phyloP scores from a whole-genome alignment of 2,888 invertebrate genomes.

The Sarcophaga caerulescens region DNA sequence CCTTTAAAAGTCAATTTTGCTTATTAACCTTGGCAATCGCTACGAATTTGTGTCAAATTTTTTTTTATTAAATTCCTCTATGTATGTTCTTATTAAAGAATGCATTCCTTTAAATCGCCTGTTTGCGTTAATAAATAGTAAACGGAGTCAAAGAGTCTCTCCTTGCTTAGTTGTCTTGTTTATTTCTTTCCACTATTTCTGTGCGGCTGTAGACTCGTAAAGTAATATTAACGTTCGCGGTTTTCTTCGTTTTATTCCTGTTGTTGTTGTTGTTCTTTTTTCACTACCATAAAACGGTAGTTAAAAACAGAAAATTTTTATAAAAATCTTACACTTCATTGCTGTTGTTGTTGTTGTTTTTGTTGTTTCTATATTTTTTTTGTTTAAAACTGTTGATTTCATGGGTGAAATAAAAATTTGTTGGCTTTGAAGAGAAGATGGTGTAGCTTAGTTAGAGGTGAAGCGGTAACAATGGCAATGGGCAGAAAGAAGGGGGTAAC shows the following conservation, averaged over 20 bases:
- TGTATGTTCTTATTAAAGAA: background rate
- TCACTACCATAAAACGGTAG: background rate
- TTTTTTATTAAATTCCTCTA: background rate
- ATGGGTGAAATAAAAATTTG: slow-evolving; percentile 17
- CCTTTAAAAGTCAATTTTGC: too few species aligned
- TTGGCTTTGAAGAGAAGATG: background rate
- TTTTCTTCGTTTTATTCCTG: slow-evolving; percentile 16
- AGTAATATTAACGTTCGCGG: slow-evolving; percentile 62
- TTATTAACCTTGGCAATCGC: too few species aligned
- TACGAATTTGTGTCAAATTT: background rate
- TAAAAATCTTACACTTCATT: background rate
- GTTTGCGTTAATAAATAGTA: slow-evolving; percentile 4
- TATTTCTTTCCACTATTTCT: slow-evolving; percentile 6
- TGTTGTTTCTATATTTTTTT: background rate
- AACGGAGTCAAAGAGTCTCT: slow-evolving; percentile 42
- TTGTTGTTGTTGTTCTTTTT: slow-evolving; percentile 11
- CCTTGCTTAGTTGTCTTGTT: slow-evolving; percentile 11
- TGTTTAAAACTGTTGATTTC: slow-evolving; percentile 54
- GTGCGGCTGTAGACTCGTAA: slow-evolving; percentile 30
- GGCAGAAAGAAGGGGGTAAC: slow-evolving; percentile 57
- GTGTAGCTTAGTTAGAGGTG: too few species aligned
- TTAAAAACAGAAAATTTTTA: too few species aligned
- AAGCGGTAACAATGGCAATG: background rate
- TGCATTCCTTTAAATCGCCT: slow-evolving; percentile 9
- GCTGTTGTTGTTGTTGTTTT: background rate